These are phyloP conservation scores for Drosophila subquinaria DNA, from an alignment of 2,888 invertebrate species.

Conservation along the genomic window DNA sequence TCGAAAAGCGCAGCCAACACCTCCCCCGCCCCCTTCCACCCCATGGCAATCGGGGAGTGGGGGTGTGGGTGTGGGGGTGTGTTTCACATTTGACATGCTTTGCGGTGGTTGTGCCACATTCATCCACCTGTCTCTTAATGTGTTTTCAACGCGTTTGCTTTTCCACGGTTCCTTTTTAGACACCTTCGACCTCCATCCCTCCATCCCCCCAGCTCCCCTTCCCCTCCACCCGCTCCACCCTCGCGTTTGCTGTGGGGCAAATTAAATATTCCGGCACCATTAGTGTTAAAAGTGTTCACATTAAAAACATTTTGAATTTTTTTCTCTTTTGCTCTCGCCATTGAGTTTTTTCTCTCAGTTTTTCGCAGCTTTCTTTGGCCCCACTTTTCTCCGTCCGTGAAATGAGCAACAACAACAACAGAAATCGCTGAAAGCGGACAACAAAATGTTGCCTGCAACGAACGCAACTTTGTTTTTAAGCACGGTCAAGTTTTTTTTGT, in stretches of 20 bases:
- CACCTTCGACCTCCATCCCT: neutral
- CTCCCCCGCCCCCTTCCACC: neutral
- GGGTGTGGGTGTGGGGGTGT: constrained; percentile 4
- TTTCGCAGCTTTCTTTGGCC: constrained; percentile 27
- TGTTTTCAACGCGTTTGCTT: constrained; percentile 37
- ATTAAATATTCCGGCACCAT: constrained; percentile 85
- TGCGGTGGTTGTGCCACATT: constrained; percentile 51
- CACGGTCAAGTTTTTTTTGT: constrained; percentile 65
- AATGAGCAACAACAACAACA: constrained; percentile 34
- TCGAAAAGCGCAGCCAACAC: constrained; percentile 52
- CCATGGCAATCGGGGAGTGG: neutral
- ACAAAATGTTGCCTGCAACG: constrained; percentile 24
- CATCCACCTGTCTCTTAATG: constrained; percentile 59
- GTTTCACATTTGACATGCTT: constrained; percentile 72
- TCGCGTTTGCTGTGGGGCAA: constrained; percentile 53
- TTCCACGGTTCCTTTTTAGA: constrained; percentile 36
- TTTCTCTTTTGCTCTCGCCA: neutral
- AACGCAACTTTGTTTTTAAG: constrained; percentile 72
- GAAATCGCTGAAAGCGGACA: constrained; percentile 1
- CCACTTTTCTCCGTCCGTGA: constrained; percentile 35
- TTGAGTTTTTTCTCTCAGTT: constrained; percentile 9
- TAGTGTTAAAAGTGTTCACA: constrained; percentile 84
- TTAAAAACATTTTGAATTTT: constrained; percentile 82
- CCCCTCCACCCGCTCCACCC: neutral
- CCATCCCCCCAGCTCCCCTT: neutral